Evolutionary conservation across 2,797 vertebrate genomes (phyloP).

Genomic region (Remorina albescens): DNA sequence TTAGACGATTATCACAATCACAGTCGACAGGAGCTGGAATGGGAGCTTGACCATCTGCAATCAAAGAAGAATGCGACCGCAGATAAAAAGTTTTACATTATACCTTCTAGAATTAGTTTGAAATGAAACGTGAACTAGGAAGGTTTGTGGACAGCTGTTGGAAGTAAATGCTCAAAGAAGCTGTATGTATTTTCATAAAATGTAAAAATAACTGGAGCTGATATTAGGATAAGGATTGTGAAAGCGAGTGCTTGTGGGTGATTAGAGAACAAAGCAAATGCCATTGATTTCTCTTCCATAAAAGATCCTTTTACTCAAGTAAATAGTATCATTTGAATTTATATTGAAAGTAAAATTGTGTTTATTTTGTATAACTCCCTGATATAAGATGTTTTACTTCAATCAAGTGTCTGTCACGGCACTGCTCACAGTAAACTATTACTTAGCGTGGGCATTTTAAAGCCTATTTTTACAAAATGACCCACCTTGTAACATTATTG

Average conservation of each 20-base stretch:
- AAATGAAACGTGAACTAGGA: background rate
- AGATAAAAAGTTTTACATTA: slow-evolving; percentile 1
- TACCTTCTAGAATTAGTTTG: background rate
- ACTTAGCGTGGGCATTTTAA: slow-evolving; percentile 5
- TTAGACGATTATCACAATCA: slow-evolving; percentile 18
- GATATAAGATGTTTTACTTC: slow-evolving; percentile 20
- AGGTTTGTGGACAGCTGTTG: no score
- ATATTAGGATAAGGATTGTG: background rate
- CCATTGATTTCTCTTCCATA: background rate
- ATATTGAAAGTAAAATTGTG: background rate
- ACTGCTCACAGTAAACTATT: slow-evolving; percentile 15
- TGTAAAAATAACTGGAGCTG: background rate
- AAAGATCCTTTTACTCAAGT: slow-evolving; percentile 5
- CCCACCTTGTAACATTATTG: slow-evolving; percentile 1
- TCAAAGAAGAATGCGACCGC: background rate
- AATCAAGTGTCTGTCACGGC: background rate
- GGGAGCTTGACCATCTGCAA: slow-evolving; percentile 14
- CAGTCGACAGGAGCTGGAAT: slow-evolving; percentile 13
- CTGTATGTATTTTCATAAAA: background rate
- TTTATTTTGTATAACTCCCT: background rate
- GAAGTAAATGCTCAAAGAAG: background rate
- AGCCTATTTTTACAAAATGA: slow-evolving; percentile 18
- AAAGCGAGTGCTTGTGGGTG: background rate
- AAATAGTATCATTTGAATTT: background rate
- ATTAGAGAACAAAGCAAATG: slow-evolving; percentile 1